These are phyloP conservation scores for Chironomus riparius DNA, from an alignment of 2,888 invertebrate species.

Conservation along the genomic window DNA sequence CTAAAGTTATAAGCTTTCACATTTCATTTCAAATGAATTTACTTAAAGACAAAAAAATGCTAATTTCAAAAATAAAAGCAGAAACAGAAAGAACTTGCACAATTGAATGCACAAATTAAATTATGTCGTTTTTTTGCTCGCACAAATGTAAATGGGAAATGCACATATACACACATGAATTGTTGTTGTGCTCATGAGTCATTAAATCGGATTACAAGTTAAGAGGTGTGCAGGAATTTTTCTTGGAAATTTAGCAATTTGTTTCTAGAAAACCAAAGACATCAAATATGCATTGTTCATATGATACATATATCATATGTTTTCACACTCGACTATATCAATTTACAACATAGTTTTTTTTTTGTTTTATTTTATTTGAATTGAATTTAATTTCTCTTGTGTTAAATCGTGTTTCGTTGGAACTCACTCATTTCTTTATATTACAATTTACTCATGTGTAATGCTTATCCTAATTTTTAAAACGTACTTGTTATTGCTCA, in stretches of 20 bases:
- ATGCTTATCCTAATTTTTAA: neutral
- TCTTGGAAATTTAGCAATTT: conserved; percentile 9
- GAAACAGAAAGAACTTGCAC: neutral
- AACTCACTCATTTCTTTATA: neutral
- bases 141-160: neutral
- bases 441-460: neutral
- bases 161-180: neutral
- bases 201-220: conserved; percentile 14
- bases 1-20: neutral
- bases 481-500: no score
- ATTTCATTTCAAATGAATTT: neutral
- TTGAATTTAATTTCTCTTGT: neutral
- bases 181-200: neutral
- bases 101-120: conserved; percentile 6
- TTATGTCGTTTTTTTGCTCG: neutral
- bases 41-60: neutral
- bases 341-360: neutral
- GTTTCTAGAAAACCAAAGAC: neutral
- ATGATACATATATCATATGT: neutral
- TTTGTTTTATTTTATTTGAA: neutral
- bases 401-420: neutral
- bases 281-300: neutral
- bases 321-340: neutral
- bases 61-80: neutral
- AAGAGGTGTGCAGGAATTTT: neutral